Evolutionary conservation across 64 coral and sea anemone genomes (phyloP).

Genomic region (Catalaphyllia jardinei): DNA sequence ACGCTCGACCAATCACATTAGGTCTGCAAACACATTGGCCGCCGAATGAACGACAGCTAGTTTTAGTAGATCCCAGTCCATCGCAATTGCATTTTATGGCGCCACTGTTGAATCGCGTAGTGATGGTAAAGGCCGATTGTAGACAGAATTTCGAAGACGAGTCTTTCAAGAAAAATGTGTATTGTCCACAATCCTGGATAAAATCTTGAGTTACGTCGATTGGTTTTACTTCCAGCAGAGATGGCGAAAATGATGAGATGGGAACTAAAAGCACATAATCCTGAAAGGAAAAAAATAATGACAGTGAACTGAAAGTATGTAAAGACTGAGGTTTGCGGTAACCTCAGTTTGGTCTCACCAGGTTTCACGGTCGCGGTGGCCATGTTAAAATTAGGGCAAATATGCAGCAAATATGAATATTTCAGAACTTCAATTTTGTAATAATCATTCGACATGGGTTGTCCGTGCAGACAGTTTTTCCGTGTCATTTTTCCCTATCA

Average conservation of each 20-base stretch:
- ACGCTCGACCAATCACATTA: slow-evolving; percentile 95
- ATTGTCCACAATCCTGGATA: slow-evolving; percentile 67
- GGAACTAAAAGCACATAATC: slow-evolving; percentile 89
- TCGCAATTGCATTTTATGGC: slow-evolving; percentile 78
- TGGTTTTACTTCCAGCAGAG: slow-evolving; percentile 68
- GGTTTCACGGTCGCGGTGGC: too few relatives aligned
- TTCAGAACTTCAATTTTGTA: too few relatives aligned
- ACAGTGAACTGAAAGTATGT: neutral
- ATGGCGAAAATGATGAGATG: slow-evolving; percentile 59
- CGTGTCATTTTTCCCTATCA: too few relatives aligned
- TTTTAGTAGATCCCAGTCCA: slow-evolving; percentile 56
- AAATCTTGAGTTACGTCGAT: slow-evolving; percentile 79
- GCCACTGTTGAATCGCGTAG: slow-evolving; percentile 73
- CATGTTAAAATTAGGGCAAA: neutral
- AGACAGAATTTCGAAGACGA: slow-evolving; percentile 78
- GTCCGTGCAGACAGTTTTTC: too few relatives aligned
- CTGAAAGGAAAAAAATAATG: slow-evolving; percentile 39
- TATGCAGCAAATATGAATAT: too few relatives aligned
- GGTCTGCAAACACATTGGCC: slow-evolving; percentile 82
- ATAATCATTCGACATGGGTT: too few relatives aligned
- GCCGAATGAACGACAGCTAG: slow-evolving; percentile 78
- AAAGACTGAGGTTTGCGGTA: too few relatives aligned
- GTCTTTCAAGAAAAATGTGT: slow-evolving; percentile 61
- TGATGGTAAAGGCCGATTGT: slow-evolving; percentile 80
- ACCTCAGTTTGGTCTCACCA: too few relatives aligned